These are phyloP conservation scores for Gallinago media DNA, from an alignment of 2,113 vertebrate genomes.

Conservation along the genomic window DNA sequence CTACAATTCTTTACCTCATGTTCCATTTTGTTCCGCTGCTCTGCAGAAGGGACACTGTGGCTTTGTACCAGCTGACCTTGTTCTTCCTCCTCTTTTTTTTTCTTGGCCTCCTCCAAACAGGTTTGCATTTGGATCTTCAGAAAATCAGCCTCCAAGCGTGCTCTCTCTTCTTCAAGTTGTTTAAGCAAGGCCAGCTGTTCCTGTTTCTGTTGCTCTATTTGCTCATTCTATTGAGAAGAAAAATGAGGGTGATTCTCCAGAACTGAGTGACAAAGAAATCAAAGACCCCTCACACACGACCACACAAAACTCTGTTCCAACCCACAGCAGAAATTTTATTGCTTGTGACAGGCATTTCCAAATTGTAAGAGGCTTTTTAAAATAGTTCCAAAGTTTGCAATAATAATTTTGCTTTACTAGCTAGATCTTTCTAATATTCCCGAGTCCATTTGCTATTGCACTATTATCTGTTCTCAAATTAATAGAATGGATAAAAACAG, in stretches of 20 bases:
- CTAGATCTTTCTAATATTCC: neutral
- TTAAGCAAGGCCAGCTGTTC: conserved; percentile 86
- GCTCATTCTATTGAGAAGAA: conserved; percentile 77
- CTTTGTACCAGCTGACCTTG: neutral
- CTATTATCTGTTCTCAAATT: neutral
- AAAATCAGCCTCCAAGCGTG: conserved; percentile 80
- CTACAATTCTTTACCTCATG: conserved; percentile 19
- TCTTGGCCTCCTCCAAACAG: conserved; percentile 72
- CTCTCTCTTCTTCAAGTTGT: conserved; percentile 86
- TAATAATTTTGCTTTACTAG: neutral
- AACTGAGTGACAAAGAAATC: neutral
- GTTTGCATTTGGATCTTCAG: conserved; percentile 60
- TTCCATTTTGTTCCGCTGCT: neutral
- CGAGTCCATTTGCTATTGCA: neutral
- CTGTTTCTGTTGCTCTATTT: conserved; percentile 85
- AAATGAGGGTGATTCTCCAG: neutral
- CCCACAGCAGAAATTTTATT: neutral
- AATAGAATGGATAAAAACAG: neutral
- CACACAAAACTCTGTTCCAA: neutral
- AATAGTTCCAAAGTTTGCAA: neutral
- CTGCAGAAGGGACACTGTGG: neutral
- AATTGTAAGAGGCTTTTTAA: neutral
- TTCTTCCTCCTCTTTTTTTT: conserved; percentile 44
- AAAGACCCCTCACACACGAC: neutral
- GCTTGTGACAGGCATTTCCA: neutral